Base-by-base conservation (phyloP, 2,797 vertebrate species). In the Labroides dimidiatus region DNA sequence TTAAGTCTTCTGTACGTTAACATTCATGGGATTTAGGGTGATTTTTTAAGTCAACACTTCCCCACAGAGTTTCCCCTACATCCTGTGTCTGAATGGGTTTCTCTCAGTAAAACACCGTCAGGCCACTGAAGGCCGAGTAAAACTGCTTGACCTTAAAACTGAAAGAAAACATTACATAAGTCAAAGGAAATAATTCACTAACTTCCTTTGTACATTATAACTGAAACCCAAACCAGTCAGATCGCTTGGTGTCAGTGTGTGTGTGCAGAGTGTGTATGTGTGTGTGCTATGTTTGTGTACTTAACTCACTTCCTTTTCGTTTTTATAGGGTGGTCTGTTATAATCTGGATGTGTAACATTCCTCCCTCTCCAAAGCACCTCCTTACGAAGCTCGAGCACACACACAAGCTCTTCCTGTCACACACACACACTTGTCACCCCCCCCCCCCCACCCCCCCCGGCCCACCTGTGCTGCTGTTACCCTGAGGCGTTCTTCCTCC, bases 301-400 rank as follows among this genome's bases (percentile, higher is more conserved):
- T 45, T 63, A 62, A 70, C 66, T 69, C 63, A 78, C 81, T 86
- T 65, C 80, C 78, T 81, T 27, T 53, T 43, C 53, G 66, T 87
- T 87, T 88, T 87, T 86, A 87, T 78, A 86, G 77, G 88, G 85
- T 91, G 85, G 85, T 90, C 82, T 86, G 79, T 89, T 85, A 80
- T 88, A 87, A 86, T 89, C 72, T 83, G 77, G 76, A 87, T 86
- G 81, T 83, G 87, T 81, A 84, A 81, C 88, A 91, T 90, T 91
- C 91, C 80, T 87, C 57, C 83, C 76, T 66, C 76, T 66, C 52
- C 64, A 78, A 85, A 87, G 69, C 75, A 72, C 85, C 79, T 89
- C 65, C 64, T 84, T 69, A 71, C 79, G 69, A 75, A 82, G 72
- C 68, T 30, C 42, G 39, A 74, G 47, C 30, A 33, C 30, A 33